A percentile compares a stretch with the other conserved stretches of the same genome.
These are phyloP conservation scores for Halocynthia aurantium DNA, from an alignment of 23 tunicate genomes.

Conservation along the genomic window DNA sequence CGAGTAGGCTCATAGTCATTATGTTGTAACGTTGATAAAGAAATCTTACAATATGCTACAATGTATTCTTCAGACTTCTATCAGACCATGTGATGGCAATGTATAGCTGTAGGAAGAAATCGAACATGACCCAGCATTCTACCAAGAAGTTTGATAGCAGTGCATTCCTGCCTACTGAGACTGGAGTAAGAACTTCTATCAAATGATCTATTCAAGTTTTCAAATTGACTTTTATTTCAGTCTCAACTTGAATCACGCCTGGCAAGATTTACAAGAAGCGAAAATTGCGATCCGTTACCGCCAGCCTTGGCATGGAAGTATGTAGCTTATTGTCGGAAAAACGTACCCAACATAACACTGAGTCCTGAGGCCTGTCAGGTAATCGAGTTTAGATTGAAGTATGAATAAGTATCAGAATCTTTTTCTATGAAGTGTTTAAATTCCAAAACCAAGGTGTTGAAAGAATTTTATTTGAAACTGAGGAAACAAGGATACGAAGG, in stretches of 20 bases:
- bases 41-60: too few species aligned
- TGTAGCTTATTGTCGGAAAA: conserved; percentile 75
- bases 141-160: not conserved
- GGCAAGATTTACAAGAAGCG: conserved; percentile 31
- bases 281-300: conserved; percentile 82
- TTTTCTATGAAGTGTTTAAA: not conserved
- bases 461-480: conserved; percentile 73
- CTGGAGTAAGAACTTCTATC: too few species aligned
- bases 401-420: not conserved
- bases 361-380: conserved; percentile 82
- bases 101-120: conserved; percentile 24
- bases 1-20: too few species aligned
- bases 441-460: conserved; percentile 38
- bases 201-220: not conserved
- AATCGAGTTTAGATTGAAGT: not conserved
- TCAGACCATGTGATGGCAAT: conserved; percentile 98
- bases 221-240: conserved; percentile 18
- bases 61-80: conserved; percentile 41
- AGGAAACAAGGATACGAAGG: conserved; percentile 54
- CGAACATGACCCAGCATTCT: not conserved
- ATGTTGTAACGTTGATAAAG: too few species aligned
- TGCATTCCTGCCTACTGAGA: not conserved
- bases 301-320: conserved; percentile 77
- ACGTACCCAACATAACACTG: conserved; percentile 40
- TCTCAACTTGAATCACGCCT: conserved; percentile 36